Conservation (phyloP, 2,888 invertebrate genomes). For the Andrena flavipes region DNA sequence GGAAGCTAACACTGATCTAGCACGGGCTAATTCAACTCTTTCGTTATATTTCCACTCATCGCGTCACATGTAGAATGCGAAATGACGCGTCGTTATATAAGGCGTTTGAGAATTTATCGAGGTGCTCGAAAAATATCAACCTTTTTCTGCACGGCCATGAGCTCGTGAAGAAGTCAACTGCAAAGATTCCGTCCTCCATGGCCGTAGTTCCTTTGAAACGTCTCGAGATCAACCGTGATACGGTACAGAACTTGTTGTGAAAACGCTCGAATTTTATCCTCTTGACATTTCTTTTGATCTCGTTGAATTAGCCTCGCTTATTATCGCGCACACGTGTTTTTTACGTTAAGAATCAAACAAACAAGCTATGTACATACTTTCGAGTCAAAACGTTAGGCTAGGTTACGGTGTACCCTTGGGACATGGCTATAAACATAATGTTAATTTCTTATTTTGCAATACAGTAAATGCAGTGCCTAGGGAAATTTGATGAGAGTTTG, state of each 20-base stretch:
- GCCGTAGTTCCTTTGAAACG: background rate
- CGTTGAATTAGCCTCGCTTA: background rate
- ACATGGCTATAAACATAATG: no score
- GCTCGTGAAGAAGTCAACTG: background rate
- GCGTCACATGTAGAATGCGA: background rate
- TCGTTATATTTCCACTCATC: background rate
- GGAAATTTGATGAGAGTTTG: no score
- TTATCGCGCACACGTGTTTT: background rate
- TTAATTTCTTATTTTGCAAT: no score
- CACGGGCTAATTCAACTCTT: conserved; percentile 5
- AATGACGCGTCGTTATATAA: background rate
- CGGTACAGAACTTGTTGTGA: background rate
- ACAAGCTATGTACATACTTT: background rate
- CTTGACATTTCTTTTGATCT: conserved; percentile 23
- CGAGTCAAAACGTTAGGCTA: background rate
- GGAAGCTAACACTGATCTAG: background rate
- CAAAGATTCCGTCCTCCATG: background rate
- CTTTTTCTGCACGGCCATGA: background rate
- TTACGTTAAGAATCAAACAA: background rate
- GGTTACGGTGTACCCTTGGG: background rate
- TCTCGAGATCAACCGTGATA: background rate
- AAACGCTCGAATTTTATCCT: conserved; percentile 9
- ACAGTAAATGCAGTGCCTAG: no score
- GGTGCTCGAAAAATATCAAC: background rate
- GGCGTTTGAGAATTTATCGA: background rate